Evolutionary conservation across 2,888 invertebrate genomes (phyloP).

Genomic region (Sinohyriopsis cumingii): DNA sequence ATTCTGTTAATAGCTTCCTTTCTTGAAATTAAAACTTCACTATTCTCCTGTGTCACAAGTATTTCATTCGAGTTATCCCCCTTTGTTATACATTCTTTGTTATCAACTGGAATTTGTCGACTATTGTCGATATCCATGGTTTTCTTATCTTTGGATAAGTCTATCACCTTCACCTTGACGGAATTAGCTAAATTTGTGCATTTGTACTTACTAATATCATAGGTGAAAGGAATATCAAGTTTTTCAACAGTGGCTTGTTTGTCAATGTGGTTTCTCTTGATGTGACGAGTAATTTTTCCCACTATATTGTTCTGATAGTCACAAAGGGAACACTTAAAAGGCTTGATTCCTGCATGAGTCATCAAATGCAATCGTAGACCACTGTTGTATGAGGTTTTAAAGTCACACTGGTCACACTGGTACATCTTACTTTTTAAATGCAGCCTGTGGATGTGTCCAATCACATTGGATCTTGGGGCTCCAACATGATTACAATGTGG

Average conservation of each 20-base stretch:
- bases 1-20: too few relatives aligned
- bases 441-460: slow-evolving; percentile 24
- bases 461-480: slow-evolving; percentile 17
- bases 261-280: slow-evolving; percentile 19
- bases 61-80: too few relatives aligned
- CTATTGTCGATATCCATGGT: too few relatives aligned
- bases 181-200: slow-evolving; percentile 1
- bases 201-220: slow-evolving; percentile 31
- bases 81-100: too few relatives aligned
- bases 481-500: slow-evolving; percentile 25
- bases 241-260: slow-evolving; percentile 19
- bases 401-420: slow-evolving; percentile 36
- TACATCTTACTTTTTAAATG: slow-evolving; percentile 32
- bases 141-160: too few relatives aligned
- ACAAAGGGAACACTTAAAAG: slow-evolving; percentile 31
- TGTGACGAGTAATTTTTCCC: slow-evolving; percentile 25
- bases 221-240: slow-evolving; percentile 26
- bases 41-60: too few relatives aligned
- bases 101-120: too few relatives aligned
- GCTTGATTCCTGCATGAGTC: slow-evolving; percentile 30
- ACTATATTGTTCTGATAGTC: slow-evolving; percentile 21
- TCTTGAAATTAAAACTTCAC: too few relatives aligned
- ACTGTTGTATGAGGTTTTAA: slow-evolving; percentile 30
- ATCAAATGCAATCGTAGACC: slow-evolving; percentile 29
- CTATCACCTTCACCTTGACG: too few relatives aligned